Base-by-base conservation (phyloP, 2,888 invertebrate species). In the Laspeyria flexula region DNA sequence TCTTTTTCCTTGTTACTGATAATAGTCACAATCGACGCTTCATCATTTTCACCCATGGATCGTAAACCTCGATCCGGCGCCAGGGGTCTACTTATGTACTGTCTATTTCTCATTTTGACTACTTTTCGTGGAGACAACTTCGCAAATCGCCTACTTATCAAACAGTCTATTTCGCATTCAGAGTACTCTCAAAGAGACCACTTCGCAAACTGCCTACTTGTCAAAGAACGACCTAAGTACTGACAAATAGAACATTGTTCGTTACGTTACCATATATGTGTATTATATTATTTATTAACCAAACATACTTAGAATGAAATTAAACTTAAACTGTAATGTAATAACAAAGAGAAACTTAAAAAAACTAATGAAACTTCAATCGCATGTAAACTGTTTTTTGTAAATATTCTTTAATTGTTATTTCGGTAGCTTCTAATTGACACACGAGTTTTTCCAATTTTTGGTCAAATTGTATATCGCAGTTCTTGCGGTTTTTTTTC, bases 311-410 rank as follows among this genome's bases (percentile, higher is more conserved):
- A 37, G 37, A 16, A 18, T 37, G 37, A 37, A 37, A 37, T 37
- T 37, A 21, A 37, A 21, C 21, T n/a, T n/a, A n/a, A n/a, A n/a
- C n/a, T n/a, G n/a, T n/a, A n/a, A n/a, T 37, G 37, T 40, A 27
- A 15, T 40, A 23, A 41, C 34, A 34, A 34, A 40, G 29, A 40
- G 10, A 40, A 40, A 40, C 10, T n/a, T 27, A 11, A 1, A 44
- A 44, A 44, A 27, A 34, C 27, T 35, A 44, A 35, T 35, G 29
- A 44, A 44, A 35, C 37, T 44, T 44, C 29, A 44, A 37, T 35
- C 44, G 44, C 44, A 44, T 37, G 44, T 44, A 44, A 37, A 44
- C 44, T 37, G 37, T n/a, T 29, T 37, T 44, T 44, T 44, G 44
- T 34, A 44, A 43, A 43, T 43, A 43, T 35, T 43, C 34, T 43